Percentiles rank a stretch among this genome's conserved stretches.
Evolutionary conservation across 2,797 vertebrate genomes (phyloP).

Genomic region (Sciurus vulgaris): DNA sequence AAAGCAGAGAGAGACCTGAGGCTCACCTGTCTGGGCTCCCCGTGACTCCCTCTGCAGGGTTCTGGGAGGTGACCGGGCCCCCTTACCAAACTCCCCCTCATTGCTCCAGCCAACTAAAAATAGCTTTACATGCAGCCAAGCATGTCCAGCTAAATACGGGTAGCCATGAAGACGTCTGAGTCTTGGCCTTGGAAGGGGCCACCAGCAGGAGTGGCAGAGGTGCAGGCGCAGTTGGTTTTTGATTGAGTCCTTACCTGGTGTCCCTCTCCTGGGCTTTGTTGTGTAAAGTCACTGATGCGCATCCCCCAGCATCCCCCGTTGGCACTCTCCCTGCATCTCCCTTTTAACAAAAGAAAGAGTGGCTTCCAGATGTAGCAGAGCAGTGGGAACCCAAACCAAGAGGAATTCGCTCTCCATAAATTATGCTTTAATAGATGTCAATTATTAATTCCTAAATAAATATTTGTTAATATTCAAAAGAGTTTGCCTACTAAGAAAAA

Average conservation of each 20-base stretch:
- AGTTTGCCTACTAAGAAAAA: conserved; percentile 82
- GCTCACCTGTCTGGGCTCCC: background rate
- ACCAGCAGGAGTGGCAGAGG: background rate
- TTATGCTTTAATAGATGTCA: conserved; percentile 79
- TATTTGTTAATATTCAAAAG: conserved; percentile 85
- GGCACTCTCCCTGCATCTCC: background rate
- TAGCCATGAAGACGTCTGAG: background rate
- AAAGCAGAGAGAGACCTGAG: background rate
- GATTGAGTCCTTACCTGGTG: accelerated
- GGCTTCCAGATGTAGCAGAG: conserved; percentile 61
- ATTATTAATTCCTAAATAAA: conserved; percentile 84
- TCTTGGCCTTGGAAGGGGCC: background rate
- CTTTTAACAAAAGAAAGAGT: conserved; percentile 66
- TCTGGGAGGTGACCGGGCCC: background rate
- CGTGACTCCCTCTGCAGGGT: accelerated
- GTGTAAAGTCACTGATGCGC: accelerated
- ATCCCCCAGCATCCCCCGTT: background rate
- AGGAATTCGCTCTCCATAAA: conserved; percentile 80
- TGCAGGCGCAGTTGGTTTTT: background rate
- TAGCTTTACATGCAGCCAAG: conserved; percentile 35
- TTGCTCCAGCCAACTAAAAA: background rate
- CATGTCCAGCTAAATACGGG: background rate
- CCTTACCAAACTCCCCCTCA: background rate
- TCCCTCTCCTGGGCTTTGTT: background rate
- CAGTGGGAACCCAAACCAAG: conserved; percentile 79